Conservation (phyloP, 2,113 vertebrate genomes). For the Petroica traversi region DNA sequence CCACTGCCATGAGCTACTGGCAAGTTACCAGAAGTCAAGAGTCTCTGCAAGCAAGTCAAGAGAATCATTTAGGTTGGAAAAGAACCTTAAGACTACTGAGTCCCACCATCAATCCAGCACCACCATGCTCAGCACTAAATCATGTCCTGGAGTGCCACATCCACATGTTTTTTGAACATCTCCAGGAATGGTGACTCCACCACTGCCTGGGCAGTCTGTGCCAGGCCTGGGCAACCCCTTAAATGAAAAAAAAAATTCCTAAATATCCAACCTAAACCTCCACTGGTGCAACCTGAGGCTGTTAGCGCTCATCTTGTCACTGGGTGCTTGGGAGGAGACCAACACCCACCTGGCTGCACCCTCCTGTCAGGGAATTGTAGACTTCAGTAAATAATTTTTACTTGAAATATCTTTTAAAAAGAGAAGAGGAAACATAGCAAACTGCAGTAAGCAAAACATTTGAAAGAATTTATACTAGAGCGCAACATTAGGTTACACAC, state of each 20-base stretch:
- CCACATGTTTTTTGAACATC: fast-evolving
- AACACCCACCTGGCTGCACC: neutral
- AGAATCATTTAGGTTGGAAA: neutral
- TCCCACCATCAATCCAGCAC: neutral
- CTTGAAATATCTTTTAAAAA: neutral
- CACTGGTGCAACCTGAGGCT: neutral
- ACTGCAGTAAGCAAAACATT: neutral
- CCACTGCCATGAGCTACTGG: neutral
- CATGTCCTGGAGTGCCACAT: no score
- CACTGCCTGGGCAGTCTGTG: neutral
- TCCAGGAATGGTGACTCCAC: neutral
- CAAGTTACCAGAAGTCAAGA: neutral
- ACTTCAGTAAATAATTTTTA: neutral
- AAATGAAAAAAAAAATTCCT: neutral
- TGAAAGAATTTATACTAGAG: neutral
- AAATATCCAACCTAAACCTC: neutral
- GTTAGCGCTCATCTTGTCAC: neutral
- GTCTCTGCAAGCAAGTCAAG: neutral
- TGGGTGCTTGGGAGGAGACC: neutral
- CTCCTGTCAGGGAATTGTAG: neutral
- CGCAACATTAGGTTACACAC: fast-evolving
- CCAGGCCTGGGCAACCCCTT: neutral
- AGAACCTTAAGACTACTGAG: neutral
- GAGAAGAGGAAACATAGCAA: neutral
- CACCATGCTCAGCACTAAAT: neutral